Base-by-base conservation (phyloP, 1,140 invertebrate genomes). In the Sogatella furcifera region DNA sequence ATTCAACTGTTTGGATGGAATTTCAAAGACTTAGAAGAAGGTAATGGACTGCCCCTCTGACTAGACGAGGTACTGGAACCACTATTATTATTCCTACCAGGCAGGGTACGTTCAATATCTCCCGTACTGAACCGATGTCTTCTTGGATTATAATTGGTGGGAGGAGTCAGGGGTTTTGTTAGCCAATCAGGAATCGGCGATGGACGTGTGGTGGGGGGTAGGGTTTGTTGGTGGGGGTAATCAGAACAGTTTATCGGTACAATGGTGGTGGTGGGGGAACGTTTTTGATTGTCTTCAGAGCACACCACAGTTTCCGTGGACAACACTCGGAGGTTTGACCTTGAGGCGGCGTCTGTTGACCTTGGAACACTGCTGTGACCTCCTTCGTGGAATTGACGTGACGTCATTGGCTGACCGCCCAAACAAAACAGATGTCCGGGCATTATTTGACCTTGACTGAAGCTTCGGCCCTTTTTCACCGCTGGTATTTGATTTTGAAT, bases 1-100 rank as follows among this genome's bases (percentile, higher is more conserved):
- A 55, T 60, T 60, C 59, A 63, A 57, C 57, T 60, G 46, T 58
- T 58, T 15, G 63, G 63, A 55, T 64, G 63, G 49, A 64, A 64
- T 55, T 64, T 61, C 17, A 64, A 44, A 41, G 63, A 64, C 19
- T 57, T 55, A n/a, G 63, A 61, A n/a, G 63, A 64, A 49, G 63
- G 56, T 22, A 61, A 19, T 8, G 63, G 55, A 57, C 52, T 52
- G 5, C 24, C 11, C 15, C n/a, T 53, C 17, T 59, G 56, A 42
- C 43, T 55, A 17, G 42, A 28, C 5, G 46, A 38, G 11, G 14
- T 28, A 38, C 24, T 46, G 49, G n/a, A 5, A 31, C 31, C 31
- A 10, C 31, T 10, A 10, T 10, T 31, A 31, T 31, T 38, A 9
- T 13, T 38, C 2, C 34, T 38, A 13, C 34, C 11, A 38, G 34